phyloP scores from a whole-genome alignment of 2,888 invertebrate species.

The Pristionchus arcanus region DNA sequence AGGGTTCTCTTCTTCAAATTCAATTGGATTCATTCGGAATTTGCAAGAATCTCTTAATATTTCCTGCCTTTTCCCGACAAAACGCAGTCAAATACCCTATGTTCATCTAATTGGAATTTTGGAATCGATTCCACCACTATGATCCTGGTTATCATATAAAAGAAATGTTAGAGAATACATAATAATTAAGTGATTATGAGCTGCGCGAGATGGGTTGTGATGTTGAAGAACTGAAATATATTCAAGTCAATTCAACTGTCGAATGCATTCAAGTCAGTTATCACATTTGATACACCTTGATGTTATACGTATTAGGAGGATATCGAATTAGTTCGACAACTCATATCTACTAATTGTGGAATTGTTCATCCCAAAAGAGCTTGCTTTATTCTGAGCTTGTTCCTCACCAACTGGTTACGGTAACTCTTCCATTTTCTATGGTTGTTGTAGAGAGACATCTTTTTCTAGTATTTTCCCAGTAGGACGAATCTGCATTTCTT shows the following conservation, averaged over 20 bases:
- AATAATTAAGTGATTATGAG: neutral
- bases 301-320: slow-evolving; percentile 5
- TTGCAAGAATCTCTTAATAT: neutral
- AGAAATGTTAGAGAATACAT: neutral
- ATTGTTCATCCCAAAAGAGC: neutral
- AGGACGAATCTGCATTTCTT: slow-evolving; percentile 14
- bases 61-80: neutral
- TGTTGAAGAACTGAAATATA: neutral
- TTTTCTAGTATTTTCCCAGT: slow-evolving; percentile 9
- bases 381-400: neutral
- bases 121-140: neutral
- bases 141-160: too few species aligned
- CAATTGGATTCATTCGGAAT: neutral
- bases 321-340: neutral
- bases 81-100: neutral
- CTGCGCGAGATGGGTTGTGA: slow-evolving; percentile 3
- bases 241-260: neutral
- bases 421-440: neutral
- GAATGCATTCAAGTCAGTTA: slow-evolving; percentile 12
- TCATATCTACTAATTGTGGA: slow-evolving; percentile 14
- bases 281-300: neutral
- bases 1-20: neutral
- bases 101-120: neutral
- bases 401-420: slow-evolving; percentile 25
- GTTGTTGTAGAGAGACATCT: neutral